Conservation (phyloP, 1,140 invertebrate genomes). For the Brachystomella parvula region DNA sequence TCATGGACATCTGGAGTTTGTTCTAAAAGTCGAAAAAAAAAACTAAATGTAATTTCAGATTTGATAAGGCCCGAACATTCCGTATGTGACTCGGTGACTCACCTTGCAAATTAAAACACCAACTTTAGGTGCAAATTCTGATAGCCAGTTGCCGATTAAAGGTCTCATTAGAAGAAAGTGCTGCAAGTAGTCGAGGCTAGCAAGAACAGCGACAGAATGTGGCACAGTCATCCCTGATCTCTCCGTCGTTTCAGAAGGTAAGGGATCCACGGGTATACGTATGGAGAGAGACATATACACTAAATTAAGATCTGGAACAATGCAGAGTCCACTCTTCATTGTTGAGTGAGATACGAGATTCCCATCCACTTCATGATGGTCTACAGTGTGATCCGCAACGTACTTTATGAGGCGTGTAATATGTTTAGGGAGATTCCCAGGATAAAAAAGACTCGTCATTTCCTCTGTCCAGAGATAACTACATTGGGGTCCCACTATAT, state of each 20-base stretch:
- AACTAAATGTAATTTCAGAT: constrained; percentile 7
- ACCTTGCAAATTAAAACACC: constrained; percentile 35
- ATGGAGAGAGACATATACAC: constrained; percentile 33
- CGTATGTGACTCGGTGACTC: constrained; percentile 3
- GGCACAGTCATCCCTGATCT: constrained; percentile 28
- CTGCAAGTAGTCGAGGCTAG: constrained; percentile 26
- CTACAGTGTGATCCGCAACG: constrained; percentile 38
- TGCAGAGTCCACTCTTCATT: constrained; percentile 29
- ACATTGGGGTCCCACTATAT: constrained; percentile 37
- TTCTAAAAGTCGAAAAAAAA: constrained; percentile 23
- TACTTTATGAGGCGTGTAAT: constrained; percentile 32
- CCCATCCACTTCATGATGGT: constrained; percentile 35
- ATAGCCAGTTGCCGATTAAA: constrained; percentile 33
- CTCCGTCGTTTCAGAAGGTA: constrained; percentile 9
- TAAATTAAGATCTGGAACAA: constrained; percentile 33
- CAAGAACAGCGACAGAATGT: constrained; percentile 34
- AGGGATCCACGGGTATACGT: constrained; percentile 26
- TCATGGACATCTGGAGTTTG: constrained; percentile 34
- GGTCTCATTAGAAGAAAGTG: constrained; percentile 35
- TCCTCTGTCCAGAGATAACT: constrained; percentile 38
- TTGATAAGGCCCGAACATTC: background rate
- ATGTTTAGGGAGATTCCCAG: constrained; percentile 20
- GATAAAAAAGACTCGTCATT: constrained; percentile 32
- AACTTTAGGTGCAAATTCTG: constrained; percentile 37
- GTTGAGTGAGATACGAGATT: constrained; percentile 21